Evolutionary conservation across 2,113 vertebrate genomes (phyloP), one percentile per base, ranked within the genome.

Genomic region (Cercocebus atys): DNA sequence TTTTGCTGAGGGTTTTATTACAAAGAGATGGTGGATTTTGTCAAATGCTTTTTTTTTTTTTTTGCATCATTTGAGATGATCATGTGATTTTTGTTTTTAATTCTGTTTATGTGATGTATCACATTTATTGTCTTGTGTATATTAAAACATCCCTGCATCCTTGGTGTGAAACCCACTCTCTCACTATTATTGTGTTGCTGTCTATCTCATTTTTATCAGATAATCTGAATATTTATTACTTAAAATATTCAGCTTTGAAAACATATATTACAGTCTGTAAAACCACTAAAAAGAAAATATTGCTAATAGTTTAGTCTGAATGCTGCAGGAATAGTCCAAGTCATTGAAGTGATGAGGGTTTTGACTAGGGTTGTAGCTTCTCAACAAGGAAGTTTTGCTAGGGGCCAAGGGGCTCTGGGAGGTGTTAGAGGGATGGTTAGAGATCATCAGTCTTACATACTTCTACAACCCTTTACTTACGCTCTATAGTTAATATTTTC

Each of bases 401-500:
- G 78, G 18, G 35, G 2, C 4, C 23, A 7, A 32, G 8, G 8
- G 9, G 4, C 1, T 4, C 23, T 5, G 14, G 12, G 7, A 10
- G 18, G 40, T 0, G 4, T 38, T 38, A 52, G 2, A 93, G 3
- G 20, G 4, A 78, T 18, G 16, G 9, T 2, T 79, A 9, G 16
- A 82, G 13, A 87, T 32, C 2, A 8, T 9, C 7, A 76, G 9
- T 1, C 27, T 95, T 32, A 25, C 27, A 47, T n/a, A 85, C 0
- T 73, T 82, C 11, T 75, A 43, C 61, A 27, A 43, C 6, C 23
- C 16, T 25, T 43, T 75, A 32, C 30, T n/a, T 61, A 35, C 64
- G 76, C 8, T 75, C 25, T 76, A 6, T 22, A 38, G n/a, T 17
- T 57, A 47, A 7, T 32, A 52, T 85, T 55, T 52, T 81, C 5